phyloP scores from a whole-genome alignment of 2,888 invertebrate species.

The Nowickia ferox region DNA sequence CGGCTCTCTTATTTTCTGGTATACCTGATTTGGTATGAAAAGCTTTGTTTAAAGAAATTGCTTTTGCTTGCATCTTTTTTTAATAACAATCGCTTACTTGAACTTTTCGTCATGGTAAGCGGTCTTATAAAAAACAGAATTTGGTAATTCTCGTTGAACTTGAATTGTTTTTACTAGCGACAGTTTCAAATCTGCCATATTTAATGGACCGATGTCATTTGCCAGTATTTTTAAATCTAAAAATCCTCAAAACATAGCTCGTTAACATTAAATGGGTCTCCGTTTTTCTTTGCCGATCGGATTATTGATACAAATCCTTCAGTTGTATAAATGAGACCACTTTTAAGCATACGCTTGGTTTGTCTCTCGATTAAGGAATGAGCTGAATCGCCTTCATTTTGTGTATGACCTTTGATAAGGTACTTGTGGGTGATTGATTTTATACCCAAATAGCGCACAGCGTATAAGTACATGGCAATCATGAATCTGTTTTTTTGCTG shows the following conservation, averaged over 20 bases:
- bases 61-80: conserved; percentile 57
- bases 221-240: conserved; percentile 46
- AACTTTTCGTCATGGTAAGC: conserved; percentile 45
- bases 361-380: conserved; percentile 36
- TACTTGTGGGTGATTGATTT: conserved; percentile 53
- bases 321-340: conserved; percentile 37
- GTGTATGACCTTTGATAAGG: conserved; percentile 47
- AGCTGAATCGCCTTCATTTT: conserved; percentile 44
- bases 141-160: conserved; percentile 59
- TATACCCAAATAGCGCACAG: conserved; percentile 61
- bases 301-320: conserved; percentile 34
- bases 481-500: conserved; percentile 69
- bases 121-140: conserved; percentile 59
- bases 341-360: conserved; percentile 27
- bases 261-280: conserved; percentile 43
- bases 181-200: conserved; percentile 60
- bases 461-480: conserved; percentile 66
- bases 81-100: conserved; percentile 56
- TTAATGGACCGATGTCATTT: conserved; percentile 60
- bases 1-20: conserved; percentile 54
- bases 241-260: conserved; percentile 48
- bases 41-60: conserved; percentile 53
- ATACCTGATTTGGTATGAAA: conserved; percentile 58
- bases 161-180: conserved; percentile 52
- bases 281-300: conserved; percentile 44